Evolutionary conservation across 2,888 invertebrate species (phyloP).

Genomic region (Dicycla oo): DNA sequence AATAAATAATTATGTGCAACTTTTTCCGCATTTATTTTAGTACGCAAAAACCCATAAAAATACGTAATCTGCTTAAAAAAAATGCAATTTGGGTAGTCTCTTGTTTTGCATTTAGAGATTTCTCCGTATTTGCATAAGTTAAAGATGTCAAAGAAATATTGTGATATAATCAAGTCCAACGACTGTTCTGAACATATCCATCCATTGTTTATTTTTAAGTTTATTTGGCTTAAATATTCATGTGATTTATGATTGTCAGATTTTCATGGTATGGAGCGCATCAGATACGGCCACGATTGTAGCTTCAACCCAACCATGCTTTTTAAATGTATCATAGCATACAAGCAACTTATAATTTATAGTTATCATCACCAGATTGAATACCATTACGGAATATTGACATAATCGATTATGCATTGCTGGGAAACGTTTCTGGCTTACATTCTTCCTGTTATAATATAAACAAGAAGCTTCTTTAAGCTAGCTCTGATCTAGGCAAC

Average conservation of each 20-base stretch:
- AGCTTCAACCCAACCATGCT: slow-evolving; percentile 19
- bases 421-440: slow-evolving; percentile 48
- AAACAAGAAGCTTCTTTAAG: slow-evolving; percentile 7
- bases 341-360: slow-evolving; percentile 42
- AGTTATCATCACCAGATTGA: slow-evolving; percentile 55
- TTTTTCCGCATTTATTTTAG: neutral
- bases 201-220: too few species aligned
- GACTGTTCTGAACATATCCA: too few species aligned
- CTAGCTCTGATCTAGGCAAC: neutral
- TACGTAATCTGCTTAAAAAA: neutral
- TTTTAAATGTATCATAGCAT: slow-evolving; percentile 43
- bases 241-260: slow-evolving; percentile 25
- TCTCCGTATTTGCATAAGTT: neutral
- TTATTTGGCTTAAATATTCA: neutral
- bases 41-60: neutral
- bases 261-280: slow-evolving; percentile 41
- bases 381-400: slow-evolving; percentile 60
- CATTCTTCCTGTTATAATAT: slow-evolving; percentile 43
- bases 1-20: neutral
- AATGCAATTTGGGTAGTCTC: neutral
- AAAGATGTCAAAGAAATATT: too few species aligned
- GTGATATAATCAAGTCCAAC: too few species aligned
- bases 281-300: slow-evolving; percentile 19
- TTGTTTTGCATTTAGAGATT: slow-evolving; percentile 14
- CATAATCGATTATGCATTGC: slow-evolving; percentile 65